Evolutionary conservation across 2,113 vertebrate genomes (phyloP).

Genomic region (Entomyzon cyanotis): DNA sequence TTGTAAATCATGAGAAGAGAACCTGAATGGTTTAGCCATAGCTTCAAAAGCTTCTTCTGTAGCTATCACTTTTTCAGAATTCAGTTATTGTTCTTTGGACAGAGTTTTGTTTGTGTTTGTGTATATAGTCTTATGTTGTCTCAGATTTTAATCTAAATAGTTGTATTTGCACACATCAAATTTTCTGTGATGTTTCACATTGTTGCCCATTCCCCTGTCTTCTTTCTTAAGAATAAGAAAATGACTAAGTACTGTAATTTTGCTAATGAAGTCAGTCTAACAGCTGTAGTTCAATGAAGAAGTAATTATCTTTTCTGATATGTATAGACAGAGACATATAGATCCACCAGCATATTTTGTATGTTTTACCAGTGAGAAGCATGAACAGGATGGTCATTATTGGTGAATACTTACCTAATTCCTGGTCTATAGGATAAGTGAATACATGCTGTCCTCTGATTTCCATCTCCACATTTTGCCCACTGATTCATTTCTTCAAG

Average conservation of each 20-base stretch:
- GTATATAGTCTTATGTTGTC: background rate
- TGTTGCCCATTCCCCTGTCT: background rate
- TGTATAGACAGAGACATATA: background rate
- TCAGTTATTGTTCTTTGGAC: background rate
- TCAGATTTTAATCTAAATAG: background rate
- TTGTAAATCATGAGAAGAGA: background rate
- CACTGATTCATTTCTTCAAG: background rate
- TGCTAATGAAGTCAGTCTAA: background rate
- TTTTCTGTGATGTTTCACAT: background rate
- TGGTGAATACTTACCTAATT: background rate
- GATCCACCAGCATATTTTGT: background rate
- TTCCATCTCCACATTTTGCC: background rate
- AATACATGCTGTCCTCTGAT: background rate
- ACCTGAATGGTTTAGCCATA: background rate
- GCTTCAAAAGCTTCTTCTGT: background rate
- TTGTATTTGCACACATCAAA: background rate
- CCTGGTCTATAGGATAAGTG: background rate
- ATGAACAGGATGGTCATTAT: background rate
- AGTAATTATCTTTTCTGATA: background rate
- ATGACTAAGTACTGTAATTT: background rate
- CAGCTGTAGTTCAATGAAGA: background rate
- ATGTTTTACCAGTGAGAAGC: background rate
- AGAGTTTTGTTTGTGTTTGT: background rate
- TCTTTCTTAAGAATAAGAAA: background rate
- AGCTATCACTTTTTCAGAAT: background rate